Evolutionary conservation across 2,888 invertebrate species (phyloP), one percentile per base, ranked within the genome.

Genomic region (Cotesia congregata): DNA sequence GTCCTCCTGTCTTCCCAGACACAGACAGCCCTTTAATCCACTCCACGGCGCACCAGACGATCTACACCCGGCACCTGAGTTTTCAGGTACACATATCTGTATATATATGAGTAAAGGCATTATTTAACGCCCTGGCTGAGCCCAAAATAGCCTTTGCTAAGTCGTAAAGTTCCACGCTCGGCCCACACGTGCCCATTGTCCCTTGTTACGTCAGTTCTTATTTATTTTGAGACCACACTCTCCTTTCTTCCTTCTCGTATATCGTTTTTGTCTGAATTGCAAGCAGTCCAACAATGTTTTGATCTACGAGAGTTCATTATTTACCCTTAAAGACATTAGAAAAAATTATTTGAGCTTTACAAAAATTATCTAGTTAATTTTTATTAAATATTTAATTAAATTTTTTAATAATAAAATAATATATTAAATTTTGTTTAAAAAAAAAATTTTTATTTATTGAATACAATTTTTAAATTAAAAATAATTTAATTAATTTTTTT

Each of bases 101-200:
- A 30, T 30, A 60, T 15, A 64, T 41, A 68, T 20, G 1, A n/a
- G n/a, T 17, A 17, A 1, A 30, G 3, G 30, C 20, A 68, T 61
- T 50, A 50, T 50, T 50, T 50, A 50, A 50, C 17, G 41, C 69
- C 67, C 50, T 70, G 59, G 70, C 40, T 39, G 69, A 17, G 17
- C 65, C 15, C 50, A 41, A 76, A 76, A 76, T 72, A 72, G 72
- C 50, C 50, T 50, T 50, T 50, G 7, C 9, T 7, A 50, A 50
- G 50, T 30, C 76, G 50, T 76, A 76, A 76, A 76, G 72, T 76
- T 76, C 76, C 76, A 67, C 59, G 50, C 68, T 76, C 76, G 72
- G 20, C 76, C 76, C 76, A 76, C 76, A 76, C 76, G 76, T 65
- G 76, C 59, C 76, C 67, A 71, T 76, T 76, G 72, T 76, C 72